A percentile compares a stretch with the other conserved stretches of the same genome.
Conservation (phyloP, 2,797 vertebrate genomes). For the Huso huso region DNA sequence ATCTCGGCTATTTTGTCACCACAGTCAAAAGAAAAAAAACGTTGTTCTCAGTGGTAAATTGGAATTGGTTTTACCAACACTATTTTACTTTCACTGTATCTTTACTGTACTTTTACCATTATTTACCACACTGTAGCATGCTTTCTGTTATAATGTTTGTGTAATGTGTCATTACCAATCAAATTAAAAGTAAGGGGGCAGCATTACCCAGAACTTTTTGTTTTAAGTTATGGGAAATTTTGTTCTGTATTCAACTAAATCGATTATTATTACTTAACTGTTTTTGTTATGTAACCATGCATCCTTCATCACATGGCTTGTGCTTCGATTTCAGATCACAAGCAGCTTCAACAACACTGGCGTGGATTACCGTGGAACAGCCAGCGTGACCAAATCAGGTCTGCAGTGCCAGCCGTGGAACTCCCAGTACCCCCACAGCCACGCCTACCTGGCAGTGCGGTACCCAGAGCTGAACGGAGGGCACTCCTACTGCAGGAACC, state of each 20-base stretch:
- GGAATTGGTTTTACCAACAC: too few relatives aligned
- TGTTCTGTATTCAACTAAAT: too few relatives aligned
- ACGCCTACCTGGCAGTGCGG: constrained; percentile 78
- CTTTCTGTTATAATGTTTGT: neutral
- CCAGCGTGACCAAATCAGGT: constrained; percentile 83
- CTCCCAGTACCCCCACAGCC: constrained; percentile 93
- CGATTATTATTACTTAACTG: too few relatives aligned
- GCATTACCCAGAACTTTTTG: too few relatives aligned
- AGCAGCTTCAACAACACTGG: constrained; percentile 89
- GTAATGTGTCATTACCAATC: too few relatives aligned
- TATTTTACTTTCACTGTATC: too few relatives aligned
- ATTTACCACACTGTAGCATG: neutral
- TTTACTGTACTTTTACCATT: neutral
- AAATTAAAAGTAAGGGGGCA: too few relatives aligned
- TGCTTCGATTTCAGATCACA: constrained; percentile 70
- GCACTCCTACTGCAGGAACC: constrained; percentile 96
- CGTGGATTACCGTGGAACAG: constrained; percentile 82
- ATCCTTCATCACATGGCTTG: neutral
- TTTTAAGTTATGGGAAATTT: too few relatives aligned
- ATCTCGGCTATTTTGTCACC: too few relatives aligned
- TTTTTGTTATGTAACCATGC: neutral
- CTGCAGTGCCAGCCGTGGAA: constrained; percentile 97
- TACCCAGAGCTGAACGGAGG: constrained; percentile 89
- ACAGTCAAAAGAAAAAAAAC: too few relatives aligned
- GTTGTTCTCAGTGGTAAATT: too few relatives aligned